Conservation (phyloP, 1,140 invertebrate genomes). For the Drosophila tropicalis region DNA sequence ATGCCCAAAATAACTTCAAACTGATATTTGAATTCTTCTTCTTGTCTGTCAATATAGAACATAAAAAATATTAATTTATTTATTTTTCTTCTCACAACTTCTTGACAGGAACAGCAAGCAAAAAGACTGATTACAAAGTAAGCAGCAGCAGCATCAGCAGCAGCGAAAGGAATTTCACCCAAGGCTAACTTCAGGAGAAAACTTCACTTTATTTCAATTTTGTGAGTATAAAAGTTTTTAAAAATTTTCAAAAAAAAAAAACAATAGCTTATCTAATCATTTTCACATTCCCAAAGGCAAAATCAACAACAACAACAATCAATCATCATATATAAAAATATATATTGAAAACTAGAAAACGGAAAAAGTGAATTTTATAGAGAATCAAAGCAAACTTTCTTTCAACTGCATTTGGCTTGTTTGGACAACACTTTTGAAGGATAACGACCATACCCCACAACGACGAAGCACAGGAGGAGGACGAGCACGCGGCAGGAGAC, state of each 20-base stretch:
- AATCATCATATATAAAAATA: not conserved
- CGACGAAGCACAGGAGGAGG: not conserved
- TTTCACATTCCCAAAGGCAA: slow-evolving; percentile 14
- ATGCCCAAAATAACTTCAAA: slow-evolving; percentile 59
- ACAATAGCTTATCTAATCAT: slow-evolving; percentile 8
- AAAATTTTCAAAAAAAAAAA: not conserved
- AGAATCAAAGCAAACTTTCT: not conserved
- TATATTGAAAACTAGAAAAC: not conserved
- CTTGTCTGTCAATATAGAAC: slow-evolving; percentile 35
- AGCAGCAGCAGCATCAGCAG: slow-evolving; percentile 31
- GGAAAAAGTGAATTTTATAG: not conserved
- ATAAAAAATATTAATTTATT: not conserved
- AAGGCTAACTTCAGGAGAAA: slow-evolving; percentile 1
- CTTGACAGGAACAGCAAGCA: slow-evolving; percentile 30
- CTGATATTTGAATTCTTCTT: slow-evolving; percentile 40
- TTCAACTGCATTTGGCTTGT: slow-evolving; percentile 8
- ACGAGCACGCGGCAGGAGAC: not conserved
- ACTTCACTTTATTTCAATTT: not conserved
- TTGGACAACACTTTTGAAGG: not conserved
- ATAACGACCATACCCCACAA: not conserved
- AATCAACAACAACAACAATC: not conserved
- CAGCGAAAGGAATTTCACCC: slow-evolving; percentile 33
- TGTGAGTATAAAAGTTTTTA: not conserved
- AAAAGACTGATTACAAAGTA: slow-evolving; percentile 63
- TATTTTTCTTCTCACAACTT: not conserved